Percentiles rank a stretch among this genome's conserved stretches.
These are phyloP conservation scores for Biston stratarius DNA, from an alignment of 2,888 invertebrate genomes.

Conservation along the genomic window DNA sequence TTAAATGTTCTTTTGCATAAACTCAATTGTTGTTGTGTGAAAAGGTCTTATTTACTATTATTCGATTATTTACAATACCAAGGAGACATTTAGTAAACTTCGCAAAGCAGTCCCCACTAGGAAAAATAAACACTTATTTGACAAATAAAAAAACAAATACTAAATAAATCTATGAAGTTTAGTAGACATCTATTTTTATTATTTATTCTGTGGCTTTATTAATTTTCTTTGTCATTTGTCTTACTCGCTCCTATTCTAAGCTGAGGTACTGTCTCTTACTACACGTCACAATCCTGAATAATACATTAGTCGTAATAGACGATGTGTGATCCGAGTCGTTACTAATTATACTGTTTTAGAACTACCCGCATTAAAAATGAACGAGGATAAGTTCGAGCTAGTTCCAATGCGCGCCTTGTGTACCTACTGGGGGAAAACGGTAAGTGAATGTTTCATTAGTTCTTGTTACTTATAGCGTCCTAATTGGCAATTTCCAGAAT, in stretches of 20 bases:
- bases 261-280: slow-evolving; percentile 9
- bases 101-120: too few relatives aligned
- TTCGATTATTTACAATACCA: too few relatives aligned
- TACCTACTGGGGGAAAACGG: background rate
- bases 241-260: background rate
- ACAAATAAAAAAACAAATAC: too few relatives aligned
- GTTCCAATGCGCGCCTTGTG: background rate
- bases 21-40: too few relatives aligned
- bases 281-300: slow-evolving; percentile 18
- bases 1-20: too few relatives aligned
- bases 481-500: background rate
- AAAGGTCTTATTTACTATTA: too few relatives aligned
- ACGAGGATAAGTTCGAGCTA: slow-evolving; percentile 19
- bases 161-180: too few relatives aligned
- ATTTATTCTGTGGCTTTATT: background rate
- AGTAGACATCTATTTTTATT: too few relatives aligned
- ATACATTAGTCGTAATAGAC: slow-evolving; percentile 32
- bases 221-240: too few relatives aligned
- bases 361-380: slow-evolving; percentile 32
- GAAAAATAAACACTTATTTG: too few relatives aligned
- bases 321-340: slow-evolving; percentile 35
- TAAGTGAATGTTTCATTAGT: slow-evolving; percentile 14
- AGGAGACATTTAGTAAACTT: background rate
- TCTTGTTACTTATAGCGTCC: background rate
- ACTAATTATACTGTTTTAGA: slow-evolving; percentile 33